Evolutionary conservation across 2,113 vertebrate genomes (phyloP), one percentile per base, ranked within the genome.

Genomic region (Myiozetetes cayanensis): DNA sequence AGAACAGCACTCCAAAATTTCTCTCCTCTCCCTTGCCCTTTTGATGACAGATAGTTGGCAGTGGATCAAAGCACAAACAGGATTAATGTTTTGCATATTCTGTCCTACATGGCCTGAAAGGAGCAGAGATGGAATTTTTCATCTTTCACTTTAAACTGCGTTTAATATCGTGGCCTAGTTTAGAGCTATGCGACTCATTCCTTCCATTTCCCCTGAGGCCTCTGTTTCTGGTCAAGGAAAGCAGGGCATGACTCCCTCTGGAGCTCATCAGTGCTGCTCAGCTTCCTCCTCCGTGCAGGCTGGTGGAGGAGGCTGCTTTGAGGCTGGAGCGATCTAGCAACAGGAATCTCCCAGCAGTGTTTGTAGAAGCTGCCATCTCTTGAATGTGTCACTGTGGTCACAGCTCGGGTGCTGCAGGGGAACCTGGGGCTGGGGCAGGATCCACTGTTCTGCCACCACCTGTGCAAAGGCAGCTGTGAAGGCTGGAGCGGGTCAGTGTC

Each of bases 1-100:
- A 85, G 86, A 97, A 91, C 53, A 91, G 87, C 81, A 70, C 92
- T 86, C 81, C 91, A 87, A 85, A 92, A 89, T 61, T 25, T 91
- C 84, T 90, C 83, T 93, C 72, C 47, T 92, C 80, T 96, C 86
- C 77, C 83, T 86, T 87, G 84, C 93, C 86, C 85, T 94, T 97
- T 94, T 95, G 90, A 93, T 94, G 95, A 96, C 77, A 96, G 85
- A 93, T 71, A 92, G 67, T 83, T 96, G 95, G 79, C 96, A 95
- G 90, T 22, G 79, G 87, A 96, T 96, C 80, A 96, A 95, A 97
- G 96, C 90, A 91, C 94, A 93, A 91, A 93, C 91, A 90, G 94
- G 85, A 94, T 97, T 92, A 93, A 77, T 97, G 96, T 80, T 97
- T 96, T 96, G 94, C 81, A 97, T 96, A 96, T 92, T 96, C 88